Evolutionary conservation across 2,113 vertebrate genomes (phyloP).

Genomic region (Calyptomena viridis): DNA sequence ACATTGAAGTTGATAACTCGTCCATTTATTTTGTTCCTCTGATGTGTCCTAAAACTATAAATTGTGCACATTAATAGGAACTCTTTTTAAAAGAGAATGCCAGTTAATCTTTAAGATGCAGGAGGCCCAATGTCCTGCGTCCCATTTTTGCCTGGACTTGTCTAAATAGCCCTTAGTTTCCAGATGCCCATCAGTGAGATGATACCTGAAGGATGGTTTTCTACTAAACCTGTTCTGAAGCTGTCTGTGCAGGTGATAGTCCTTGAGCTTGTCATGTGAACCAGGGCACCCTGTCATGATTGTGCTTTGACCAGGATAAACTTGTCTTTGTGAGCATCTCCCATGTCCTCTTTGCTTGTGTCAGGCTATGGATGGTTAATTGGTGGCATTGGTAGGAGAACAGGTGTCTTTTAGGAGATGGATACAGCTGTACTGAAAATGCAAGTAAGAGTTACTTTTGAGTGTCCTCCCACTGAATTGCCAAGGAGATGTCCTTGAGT

Average conservation of each 20-base stretch:
- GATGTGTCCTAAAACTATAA: background rate
- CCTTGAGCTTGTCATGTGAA: background rate
- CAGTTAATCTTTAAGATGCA: background rate
- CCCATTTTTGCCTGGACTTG: background rate
- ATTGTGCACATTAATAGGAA: background rate
- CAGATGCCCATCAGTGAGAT: background rate
- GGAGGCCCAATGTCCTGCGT: background rate
- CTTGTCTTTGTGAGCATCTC: background rate
- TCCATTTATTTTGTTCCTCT: background rate
- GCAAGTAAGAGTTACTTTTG: background rate
- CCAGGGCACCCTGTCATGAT: too few species aligned
- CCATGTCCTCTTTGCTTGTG: background rate
- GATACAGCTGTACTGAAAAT: background rate
- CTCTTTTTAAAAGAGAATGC: background rate
- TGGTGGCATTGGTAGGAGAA: background rate
- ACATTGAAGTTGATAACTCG: background rate
- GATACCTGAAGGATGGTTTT: background rate
- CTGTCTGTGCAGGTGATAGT: background rate
- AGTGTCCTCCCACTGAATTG: background rate
- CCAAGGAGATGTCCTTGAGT: background rate
- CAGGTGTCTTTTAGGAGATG: background rate
- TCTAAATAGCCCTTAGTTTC: background rate
- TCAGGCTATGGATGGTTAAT: background rate
- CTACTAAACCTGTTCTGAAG: background rate
- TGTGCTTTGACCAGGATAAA: background rate